Evolutionary conservation across 2,113 vertebrate species (phyloP).

Genomic region (Hippocampus mohnikei): DNA sequence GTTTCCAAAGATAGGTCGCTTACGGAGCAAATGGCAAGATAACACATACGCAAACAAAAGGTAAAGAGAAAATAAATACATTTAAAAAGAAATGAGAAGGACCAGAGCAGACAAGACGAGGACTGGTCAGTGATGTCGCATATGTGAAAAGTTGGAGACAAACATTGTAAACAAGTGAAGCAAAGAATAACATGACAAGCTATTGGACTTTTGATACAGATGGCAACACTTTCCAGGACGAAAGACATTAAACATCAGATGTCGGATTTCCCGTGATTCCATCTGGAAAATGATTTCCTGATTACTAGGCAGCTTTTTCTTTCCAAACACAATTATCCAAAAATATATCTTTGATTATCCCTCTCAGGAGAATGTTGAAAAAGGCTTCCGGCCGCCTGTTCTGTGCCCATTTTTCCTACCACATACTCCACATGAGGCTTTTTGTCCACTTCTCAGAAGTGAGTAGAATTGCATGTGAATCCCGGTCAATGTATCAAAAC

Average conservation of each 20-base stretch:
- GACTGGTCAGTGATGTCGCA: constrained; percentile 59
- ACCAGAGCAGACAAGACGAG: constrained; percentile 61
- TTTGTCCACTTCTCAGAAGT: constrained; percentile 78
- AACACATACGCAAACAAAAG: constrained; percentile 38
- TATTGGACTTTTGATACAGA: constrained; percentile 58
- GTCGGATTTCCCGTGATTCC: constrained; percentile 56
- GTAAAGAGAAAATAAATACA: constrained; percentile 71
- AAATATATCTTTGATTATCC: constrained; percentile 56
- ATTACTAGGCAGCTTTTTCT: constrained; percentile 40
- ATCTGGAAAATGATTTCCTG: constrained; percentile 44
- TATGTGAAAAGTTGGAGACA: constrained; percentile 64
- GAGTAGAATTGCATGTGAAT: constrained; percentile 71
- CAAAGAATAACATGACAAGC: constrained; percentile 54
- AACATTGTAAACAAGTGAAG: constrained; percentile 76
- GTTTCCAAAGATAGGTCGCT: constrained; percentile 65
- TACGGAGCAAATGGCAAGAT: constrained; percentile 55
- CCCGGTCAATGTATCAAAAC: constrained; percentile 67
- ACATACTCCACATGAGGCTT: constrained; percentile 53
- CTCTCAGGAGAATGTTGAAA: constrained; percentile 55
- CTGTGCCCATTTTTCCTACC: constrained; percentile 24
- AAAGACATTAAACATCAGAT: constrained; percentile 70
- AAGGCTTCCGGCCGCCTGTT: constrained; percentile 41
- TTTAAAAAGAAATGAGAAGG: constrained; percentile 61
- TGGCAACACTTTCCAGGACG: constrained; percentile 73
- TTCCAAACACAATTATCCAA: constrained; percentile 53